A percentile compares a stretch with the other conserved stretches of the same genome.
Conservation (phyloP, 2,888 invertebrate species). For the Heliconius erato region DNA sequence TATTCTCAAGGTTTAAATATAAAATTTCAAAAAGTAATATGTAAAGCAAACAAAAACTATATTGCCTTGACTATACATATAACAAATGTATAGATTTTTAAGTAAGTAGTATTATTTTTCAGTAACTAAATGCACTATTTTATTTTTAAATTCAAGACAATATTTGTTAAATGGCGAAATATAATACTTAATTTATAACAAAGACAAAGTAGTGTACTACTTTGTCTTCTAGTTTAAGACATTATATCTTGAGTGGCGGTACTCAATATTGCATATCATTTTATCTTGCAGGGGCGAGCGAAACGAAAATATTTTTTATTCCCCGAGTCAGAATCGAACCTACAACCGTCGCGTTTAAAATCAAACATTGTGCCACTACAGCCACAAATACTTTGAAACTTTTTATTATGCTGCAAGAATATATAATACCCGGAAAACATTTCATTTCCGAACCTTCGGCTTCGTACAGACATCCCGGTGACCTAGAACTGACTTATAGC, state of each 20-base stretch:
- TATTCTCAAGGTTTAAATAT: constrained; percentile 2
- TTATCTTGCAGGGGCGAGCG: no score
- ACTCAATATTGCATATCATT: no score
- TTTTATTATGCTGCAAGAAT: neutral
- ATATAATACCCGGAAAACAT: neutral
- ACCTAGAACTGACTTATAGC: constrained; percentile 8
- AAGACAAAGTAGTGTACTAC: no score
- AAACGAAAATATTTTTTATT: neutral
- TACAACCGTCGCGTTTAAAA: neutral
- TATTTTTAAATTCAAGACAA: no score
- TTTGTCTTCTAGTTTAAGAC: no score
- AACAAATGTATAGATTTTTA: neutral
- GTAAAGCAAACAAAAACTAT: neutral
- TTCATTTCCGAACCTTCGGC: constrained; percentile 8
- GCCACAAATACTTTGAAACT: neutral
- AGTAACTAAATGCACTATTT: no score
- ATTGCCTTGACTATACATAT: neutral
- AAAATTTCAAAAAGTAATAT: neutral
- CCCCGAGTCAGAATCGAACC: neutral
- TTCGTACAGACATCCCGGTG: neutral
- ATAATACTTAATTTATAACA: no score
- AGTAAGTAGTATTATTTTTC: no score
- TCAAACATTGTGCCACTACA: neutral
- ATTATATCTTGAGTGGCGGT: no score
- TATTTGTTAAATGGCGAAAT: no score